A percentile compares a stretch with the other conserved stretches of the same genome.
Conservation (phyloP, 1,140 invertebrate species). For the Dendroctonus ponderosae region DNA sequence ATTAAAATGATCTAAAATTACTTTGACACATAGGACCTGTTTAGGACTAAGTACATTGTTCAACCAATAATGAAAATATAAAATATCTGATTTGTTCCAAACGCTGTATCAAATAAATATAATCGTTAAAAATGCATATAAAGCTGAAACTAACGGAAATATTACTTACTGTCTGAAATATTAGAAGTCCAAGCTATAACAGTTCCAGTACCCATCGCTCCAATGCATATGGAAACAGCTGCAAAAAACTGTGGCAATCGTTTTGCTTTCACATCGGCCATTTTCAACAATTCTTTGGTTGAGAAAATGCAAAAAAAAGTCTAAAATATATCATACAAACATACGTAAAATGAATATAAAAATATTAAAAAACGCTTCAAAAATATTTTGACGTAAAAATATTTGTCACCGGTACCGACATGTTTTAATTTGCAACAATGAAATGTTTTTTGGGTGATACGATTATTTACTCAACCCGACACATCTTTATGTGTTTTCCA, state of each 20-base stretch:
- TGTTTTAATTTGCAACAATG: too few species aligned
- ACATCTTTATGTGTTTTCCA: too few species aligned
- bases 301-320: background rate
- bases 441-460: too few species aligned
- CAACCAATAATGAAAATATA: too few species aligned
- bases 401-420: too few species aligned
- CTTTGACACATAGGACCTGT: too few species aligned
- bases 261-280: constrained; percentile 44
- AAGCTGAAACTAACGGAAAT: background rate
- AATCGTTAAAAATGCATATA: background rate
- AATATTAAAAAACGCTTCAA: background rate
- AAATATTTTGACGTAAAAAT: background rate
- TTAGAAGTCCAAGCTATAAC: constrained; percentile 63
- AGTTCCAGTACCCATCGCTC: constrained; percentile 61
- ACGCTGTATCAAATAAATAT: too few species aligned
- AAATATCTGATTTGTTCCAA: too few species aligned
- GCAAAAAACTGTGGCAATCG: constrained; percentile 69
- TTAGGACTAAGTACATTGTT: too few species aligned
- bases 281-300: background rate
- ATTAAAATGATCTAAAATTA: too few species aligned
- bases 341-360: background rate
- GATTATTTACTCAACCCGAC: too few species aligned
- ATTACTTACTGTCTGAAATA: constrained; percentile 51
- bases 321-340: background rate
- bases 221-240: constrained; percentile 60